Conservation (phyloP, 1,140 invertebrate species). For the Drosophila malerkotliana region DNA sequence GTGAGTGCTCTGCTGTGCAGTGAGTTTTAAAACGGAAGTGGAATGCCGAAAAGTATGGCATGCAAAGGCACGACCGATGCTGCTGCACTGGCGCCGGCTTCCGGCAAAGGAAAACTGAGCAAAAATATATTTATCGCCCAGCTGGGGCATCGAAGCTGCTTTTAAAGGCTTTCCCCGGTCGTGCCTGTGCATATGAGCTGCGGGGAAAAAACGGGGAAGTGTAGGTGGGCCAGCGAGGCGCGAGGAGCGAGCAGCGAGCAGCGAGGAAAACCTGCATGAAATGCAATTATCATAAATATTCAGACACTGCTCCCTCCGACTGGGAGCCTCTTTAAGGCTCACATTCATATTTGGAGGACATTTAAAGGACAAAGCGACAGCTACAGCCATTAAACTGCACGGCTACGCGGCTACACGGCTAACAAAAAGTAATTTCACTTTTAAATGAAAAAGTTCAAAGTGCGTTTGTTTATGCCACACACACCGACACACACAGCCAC, state of each 20-base stretch:
- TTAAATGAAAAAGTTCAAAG: constrained; percentile 82
- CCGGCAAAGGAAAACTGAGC: constrained; percentile 26
- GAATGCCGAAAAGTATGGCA: constrained; percentile 72
- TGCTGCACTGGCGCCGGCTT: constrained; percentile 21
- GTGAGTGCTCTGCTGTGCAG: constrained; percentile 29
- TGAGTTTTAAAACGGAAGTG: constrained; percentile 45
- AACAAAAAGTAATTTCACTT: constrained; percentile 78
- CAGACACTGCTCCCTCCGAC: constrained; percentile 40
- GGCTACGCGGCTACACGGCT: constrained; percentile 12
- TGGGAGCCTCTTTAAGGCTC: constrained; percentile 14
- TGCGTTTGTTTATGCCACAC: constrained; percentile 63
- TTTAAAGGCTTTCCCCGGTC: constrained; percentile 70
- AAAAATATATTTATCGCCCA: constrained; percentile 56
- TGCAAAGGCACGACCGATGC: constrained; percentile 58
- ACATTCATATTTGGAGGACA: constrained; percentile 68
- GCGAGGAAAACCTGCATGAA: constrained; percentile 64
- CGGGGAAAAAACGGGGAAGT: not conserved
- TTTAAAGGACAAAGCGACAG: constrained; percentile 65
- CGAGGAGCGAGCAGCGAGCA: not conserved
- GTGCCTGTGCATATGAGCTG: constrained; percentile 53
- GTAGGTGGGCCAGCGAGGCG: not conserved
- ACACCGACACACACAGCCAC: constrained; percentile 21
- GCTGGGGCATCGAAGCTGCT: constrained; percentile 50
- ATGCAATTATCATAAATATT: constrained; percentile 82
- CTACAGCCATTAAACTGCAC: constrained; percentile 61